These are phyloP conservation scores for Tiliacea aurago DNA, from an alignment of 2,888 invertebrate species.

Conservation along the genomic window DNA sequence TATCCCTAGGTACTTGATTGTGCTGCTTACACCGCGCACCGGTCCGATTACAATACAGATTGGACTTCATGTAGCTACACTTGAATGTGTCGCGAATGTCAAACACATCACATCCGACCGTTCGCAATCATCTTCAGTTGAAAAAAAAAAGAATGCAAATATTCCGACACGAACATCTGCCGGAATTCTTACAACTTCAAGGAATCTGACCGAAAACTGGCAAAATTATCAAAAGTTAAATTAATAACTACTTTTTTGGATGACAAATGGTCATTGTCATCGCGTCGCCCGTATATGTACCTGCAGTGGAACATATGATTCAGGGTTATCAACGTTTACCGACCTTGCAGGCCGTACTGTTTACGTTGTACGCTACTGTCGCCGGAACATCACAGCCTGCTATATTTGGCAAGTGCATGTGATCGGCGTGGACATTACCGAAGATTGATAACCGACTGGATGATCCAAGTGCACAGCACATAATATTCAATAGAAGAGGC, in stretches of 20 bases:
- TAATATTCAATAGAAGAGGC: constrained; percentile 21
- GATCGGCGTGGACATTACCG: constrained; percentile 4
- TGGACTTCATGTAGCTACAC: background rate
- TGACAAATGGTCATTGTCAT: constrained; percentile 47
- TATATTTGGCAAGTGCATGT: constrained; percentile 57
- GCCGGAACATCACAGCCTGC: constrained; percentile 51
- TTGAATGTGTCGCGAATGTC: background rate
- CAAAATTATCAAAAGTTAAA: constrained; percentile 9
- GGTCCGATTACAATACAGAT: constrained; percentile 15
- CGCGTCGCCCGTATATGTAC: constrained; percentile 42
- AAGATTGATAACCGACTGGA: constrained; percentile 28
- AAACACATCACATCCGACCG: constrained; percentile 1
- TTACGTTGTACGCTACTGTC: constrained; percentile 54
- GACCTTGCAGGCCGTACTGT: constrained; percentile 64
- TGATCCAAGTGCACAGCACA: constrained; percentile 19
- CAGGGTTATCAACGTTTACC: constrained; percentile 64
- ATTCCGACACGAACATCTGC: constrained; percentile 7
- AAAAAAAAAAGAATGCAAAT: constrained; percentile 18
- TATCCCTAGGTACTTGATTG: constrained; percentile 10
- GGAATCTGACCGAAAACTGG: constrained; percentile 1
- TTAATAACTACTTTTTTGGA: constrained; percentile 23
- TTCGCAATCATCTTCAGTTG: background rate
- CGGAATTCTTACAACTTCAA: constrained; percentile 15
- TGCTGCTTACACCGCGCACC: background rate
- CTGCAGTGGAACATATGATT: constrained; percentile 47